These are phyloP conservation scores for Cryptoprocta ferox DNA, from an alignment of 2,797 vertebrate genomes.

Conservation along the genomic window DNA sequence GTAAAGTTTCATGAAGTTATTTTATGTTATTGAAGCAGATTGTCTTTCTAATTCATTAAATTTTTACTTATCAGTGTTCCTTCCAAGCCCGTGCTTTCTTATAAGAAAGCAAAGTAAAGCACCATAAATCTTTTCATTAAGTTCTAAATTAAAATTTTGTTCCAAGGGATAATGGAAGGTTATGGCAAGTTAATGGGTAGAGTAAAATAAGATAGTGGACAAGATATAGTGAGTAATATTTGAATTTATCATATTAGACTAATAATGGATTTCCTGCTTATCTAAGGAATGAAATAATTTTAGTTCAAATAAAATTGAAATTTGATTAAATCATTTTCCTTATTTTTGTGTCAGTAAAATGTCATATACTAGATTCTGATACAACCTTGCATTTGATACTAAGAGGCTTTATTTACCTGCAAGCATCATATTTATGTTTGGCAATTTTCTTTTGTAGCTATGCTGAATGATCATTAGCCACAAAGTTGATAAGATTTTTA, in stretches of 20 bases:
- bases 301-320: background rate
- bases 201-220: background rate
- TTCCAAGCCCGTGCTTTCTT: slow-evolving; percentile 24
- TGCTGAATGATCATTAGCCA: background rate
- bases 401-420: background rate
- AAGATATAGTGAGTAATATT: slow-evolving; percentile 2
- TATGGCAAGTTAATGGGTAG: background rate
- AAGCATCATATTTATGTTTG: background rate
- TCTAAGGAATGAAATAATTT: background rate
- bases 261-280: background rate
- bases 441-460: background rate
- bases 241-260: background rate
- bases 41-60: slow-evolving; percentile 79
- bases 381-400: background rate
- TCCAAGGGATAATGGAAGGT: background rate
- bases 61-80: slow-evolving; percentile 57
- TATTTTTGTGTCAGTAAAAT: background rate
- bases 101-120: background rate
- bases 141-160: slow-evolving; percentile 47
- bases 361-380: background rate
- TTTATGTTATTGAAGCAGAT: slow-evolving; percentile 70
- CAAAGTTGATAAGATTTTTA: slow-evolving; percentile 45
- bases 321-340: background rate
- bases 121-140: background rate
- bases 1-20: slow-evolving; percentile 78